These are phyloP conservation scores for Hyaena hyaena DNA, from an alignment of 2,113 vertebrate genomes.

Conservation along the genomic window DNA sequence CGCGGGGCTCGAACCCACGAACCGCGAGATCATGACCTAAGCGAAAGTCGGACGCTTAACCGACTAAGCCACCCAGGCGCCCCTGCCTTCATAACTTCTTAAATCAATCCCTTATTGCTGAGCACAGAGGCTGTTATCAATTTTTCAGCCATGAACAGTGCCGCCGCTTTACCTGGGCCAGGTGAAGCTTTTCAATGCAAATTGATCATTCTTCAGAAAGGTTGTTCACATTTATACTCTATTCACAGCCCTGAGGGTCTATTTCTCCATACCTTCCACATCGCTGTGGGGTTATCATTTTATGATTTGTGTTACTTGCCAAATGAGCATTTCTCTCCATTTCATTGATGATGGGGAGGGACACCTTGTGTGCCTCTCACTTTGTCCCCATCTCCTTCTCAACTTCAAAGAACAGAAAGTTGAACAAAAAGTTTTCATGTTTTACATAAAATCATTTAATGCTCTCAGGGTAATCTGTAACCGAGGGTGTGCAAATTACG, in stretches of 20 bases:
- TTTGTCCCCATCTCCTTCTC: background rate
- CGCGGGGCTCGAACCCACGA: too few species aligned
- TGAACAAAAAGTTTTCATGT: background rate
- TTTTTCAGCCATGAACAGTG: background rate
- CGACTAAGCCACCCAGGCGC: too few species aligned
- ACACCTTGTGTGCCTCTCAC: background rate
- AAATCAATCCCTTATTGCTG: background rate
- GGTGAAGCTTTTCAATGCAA: background rate
- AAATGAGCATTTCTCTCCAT: background rate
- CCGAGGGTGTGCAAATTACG: background rate
- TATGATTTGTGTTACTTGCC: background rate
- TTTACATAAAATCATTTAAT: slow-evolving; percentile 18
- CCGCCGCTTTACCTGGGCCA: background rate
- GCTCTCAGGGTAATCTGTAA: background rate
- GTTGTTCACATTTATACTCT: background rate
- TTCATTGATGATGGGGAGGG: background rate
- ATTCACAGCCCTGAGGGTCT: background rate
- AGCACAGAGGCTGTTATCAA: background rate
- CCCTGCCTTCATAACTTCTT: background rate
- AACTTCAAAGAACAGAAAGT: background rate
- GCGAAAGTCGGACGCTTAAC: too few species aligned
- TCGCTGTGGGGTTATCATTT: background rate
- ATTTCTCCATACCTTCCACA: background rate
- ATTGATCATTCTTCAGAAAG: background rate
- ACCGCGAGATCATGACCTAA: too few species aligned